Base-by-base conservation (phyloP, 92 coral and sea anemone species). In the Parazoanthus atlanticus region DNA sequence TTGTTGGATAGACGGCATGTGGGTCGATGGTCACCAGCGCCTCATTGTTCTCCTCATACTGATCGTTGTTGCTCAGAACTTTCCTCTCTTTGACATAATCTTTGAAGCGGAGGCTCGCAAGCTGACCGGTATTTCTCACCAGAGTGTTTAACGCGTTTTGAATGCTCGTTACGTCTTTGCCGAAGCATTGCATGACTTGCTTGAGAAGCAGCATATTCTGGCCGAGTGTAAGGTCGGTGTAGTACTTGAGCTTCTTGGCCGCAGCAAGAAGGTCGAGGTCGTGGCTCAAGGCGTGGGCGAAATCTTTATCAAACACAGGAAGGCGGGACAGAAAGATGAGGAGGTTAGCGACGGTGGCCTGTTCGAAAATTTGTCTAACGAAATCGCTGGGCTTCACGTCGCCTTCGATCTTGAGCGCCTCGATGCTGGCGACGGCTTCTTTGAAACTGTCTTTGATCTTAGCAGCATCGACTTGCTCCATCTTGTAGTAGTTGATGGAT, bases 1-100 rank as follows among this genome's bases (percentile, higher is more conserved):
- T 91, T 0, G 95, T 93, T 1, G 95, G 95, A 28, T 93, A 93
- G 2, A 93, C 89, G 8, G 93, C 92, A 46, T 93, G 95, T 0
- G 95, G 95, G 33, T 93, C 95, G 1, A 90, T 90, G 29, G 61
- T 80, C 23, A 85, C 86, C 1, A 93, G 88, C 30, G 83, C 72
- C 83, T 91, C 91, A 8, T 90, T 91, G 78, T 93, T 93, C 38
- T 91, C 89, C 65, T 85, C 49, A 74, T 93, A 93, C 26, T 93
- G 86, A 21, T 71, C 80, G 8, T 86, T 90, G 3, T 82, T 46
- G 0, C 85, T 77, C 2, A 76, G 82, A 29, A 46, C 82, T 36
- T 26, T 32, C 36, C 43, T 28, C 8, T 78, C 82, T 78, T 46
- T 76, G 56, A 76, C 80, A 8, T 76, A 76, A 40, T 76, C 80